Percentiles rank a stretch among this genome's conserved stretches.
phyloP scores from a whole-genome alignment of 2,113 vertebrate genomes.

The Cololabis saira region DNA sequence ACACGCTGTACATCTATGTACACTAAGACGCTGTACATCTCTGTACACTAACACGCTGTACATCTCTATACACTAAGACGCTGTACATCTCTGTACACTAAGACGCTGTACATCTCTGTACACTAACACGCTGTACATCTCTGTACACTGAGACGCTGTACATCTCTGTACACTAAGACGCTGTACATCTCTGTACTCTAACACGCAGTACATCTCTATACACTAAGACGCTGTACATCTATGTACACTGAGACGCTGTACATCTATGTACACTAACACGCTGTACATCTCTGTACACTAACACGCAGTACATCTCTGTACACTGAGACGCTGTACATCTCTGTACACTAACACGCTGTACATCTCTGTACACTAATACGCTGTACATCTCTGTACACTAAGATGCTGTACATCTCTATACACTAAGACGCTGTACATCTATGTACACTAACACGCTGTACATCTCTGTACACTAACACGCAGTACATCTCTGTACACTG shows the following conservation, averaged over 20 bases:
- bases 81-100: slow-evolving; percentile 49
- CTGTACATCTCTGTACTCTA: slow-evolving; percentile 49
- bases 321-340: slow-evolving; percentile 45
- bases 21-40: slow-evolving; percentile 46
- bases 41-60: slow-evolving; percentile 51
- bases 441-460: slow-evolving; percentile 43
- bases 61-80: no score
- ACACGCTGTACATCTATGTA: slow-evolving; percentile 48
- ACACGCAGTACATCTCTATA: no score
- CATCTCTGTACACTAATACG: slow-evolving; percentile 52
- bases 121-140: no score
- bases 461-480: slow-evolving; percentile 55
- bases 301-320: no score
- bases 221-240: slow-evolving; percentile 45
- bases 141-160: slow-evolving; percentile 29
- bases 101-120: slow-evolving; percentile 46
- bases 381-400: slow-evolving; percentile 49
- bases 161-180: slow-evolving; percentile 50
- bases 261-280: slow-evolving; percentile 52
- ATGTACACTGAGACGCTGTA: slow-evolving; percentile 40
- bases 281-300: slow-evolving; percentile 49
- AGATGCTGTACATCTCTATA: no score
- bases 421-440: slow-evolving; percentile 45
- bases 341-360: slow-evolving; percentile 43
- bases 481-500: no score